Percentiles rank a stretch among this genome's conserved stretches.
phyloP scores from a whole-genome alignment of 2,888 invertebrate species.

The Heliconius aoede region DNA sequence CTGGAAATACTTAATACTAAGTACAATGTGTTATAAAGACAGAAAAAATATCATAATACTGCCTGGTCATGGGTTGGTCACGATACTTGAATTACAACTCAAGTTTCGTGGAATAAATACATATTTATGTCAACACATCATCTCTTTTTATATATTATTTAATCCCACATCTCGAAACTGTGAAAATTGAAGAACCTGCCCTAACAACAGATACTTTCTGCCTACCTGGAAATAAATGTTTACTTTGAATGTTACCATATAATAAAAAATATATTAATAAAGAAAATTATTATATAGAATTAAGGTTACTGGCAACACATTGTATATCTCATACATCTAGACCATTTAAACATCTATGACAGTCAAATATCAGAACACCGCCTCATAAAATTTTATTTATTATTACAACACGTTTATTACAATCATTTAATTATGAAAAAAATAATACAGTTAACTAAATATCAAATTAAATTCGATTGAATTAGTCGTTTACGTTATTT shows the following conservation, averaged over 20 bases:
- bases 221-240: too few relatives aligned
- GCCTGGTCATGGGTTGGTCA: neutral
- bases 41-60: neutral
- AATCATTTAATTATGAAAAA: neutral
- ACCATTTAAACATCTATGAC: neutral
- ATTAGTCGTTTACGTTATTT: neutral
- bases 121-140: too few relatives aligned
- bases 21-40: neutral
- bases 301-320: neutral
- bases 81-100: too few relatives aligned
- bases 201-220: too few relatives aligned
- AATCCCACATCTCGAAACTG: too few relatives aligned
- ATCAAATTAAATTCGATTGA: constrained; percentile 8
- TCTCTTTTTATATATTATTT: too few relatives aligned
- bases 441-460: neutral
- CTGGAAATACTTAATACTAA: neutral
- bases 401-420: neutral
- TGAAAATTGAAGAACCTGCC: too few relatives aligned
- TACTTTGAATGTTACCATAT: too few relatives aligned
- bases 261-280: neutral
- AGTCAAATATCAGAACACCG: constrained; percentile 10
- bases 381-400: neutral
- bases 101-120: neutral
- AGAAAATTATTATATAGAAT: neutral
- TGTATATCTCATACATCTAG: neutral